These are phyloP conservation scores for Camponotus floridanus DNA, from an alignment of 1,140 invertebrate species.

Conservation along the genomic window DNA sequence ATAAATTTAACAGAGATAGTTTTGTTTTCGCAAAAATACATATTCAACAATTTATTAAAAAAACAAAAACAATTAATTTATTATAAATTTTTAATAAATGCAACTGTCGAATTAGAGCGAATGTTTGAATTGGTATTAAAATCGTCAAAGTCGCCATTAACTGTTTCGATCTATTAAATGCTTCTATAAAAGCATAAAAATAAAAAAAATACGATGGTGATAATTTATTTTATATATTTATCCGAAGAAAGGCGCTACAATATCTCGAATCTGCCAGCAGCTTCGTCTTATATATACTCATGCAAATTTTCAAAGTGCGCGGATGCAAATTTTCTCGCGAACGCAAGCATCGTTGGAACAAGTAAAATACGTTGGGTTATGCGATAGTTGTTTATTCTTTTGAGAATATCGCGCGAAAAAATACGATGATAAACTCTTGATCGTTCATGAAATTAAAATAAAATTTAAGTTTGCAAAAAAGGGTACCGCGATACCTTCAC, in stretches of 20 bases:
- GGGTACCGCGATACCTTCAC: too few relatives aligned
- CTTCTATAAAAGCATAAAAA: background rate
- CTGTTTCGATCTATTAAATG: background rate
- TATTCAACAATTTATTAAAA: background rate
- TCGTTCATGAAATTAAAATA: constrained; percentile 45
- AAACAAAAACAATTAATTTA: background rate
- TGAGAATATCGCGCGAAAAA: constrained; percentile 11
- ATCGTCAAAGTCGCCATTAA: background rate
- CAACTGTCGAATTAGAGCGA: background rate
- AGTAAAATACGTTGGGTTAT: constrained; percentile 49
- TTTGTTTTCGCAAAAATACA: background rate
- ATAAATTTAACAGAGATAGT: background rate
- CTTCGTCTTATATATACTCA: constrained; percentile 50
- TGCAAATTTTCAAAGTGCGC: constrained; percentile 53
- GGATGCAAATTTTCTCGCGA: constrained; percentile 46
- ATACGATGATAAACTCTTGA: constrained; percentile 25
- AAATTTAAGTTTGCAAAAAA: background rate
- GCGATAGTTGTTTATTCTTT: constrained; percentile 56
- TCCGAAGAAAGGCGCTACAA: background rate
- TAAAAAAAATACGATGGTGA: background rate
- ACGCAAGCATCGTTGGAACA: constrained; percentile 35
- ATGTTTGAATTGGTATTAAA: background rate
- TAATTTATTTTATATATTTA: constrained; percentile 9
- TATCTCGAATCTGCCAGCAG: constrained; percentile 39
- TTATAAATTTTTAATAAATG: background rate